Conservation (phyloP, 2,113 vertebrate species). For the Corythaixoides concolor region DNA sequence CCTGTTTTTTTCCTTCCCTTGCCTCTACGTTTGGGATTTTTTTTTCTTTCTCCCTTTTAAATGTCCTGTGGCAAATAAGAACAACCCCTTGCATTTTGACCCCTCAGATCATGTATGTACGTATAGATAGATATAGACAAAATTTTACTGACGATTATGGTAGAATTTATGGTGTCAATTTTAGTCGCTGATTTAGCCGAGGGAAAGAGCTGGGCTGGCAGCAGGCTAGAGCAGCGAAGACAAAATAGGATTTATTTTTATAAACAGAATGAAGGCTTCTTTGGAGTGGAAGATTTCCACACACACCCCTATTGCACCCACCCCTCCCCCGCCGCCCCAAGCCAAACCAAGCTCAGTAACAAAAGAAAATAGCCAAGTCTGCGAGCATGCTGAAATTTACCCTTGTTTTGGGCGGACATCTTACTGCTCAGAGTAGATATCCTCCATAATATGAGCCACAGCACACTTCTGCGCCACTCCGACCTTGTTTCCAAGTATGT, state of each 20-base stretch:
- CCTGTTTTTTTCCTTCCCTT: not conserved
- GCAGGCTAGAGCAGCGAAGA: not conserved
- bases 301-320: not conserved
- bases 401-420: slow-evolving; percentile 11
- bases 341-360: slow-evolving; percentile 17
- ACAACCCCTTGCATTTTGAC: not conserved
- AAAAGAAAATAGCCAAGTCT: slow-evolving; percentile 33
- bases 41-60: not conserved
- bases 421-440: not conserved
- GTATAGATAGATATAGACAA: not conserved
- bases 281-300: not conserved
- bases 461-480: not conserved
- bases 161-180: slow-evolving; percentile 19
- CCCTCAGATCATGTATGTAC: not conserved
- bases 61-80: not conserved
- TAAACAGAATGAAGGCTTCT: not conserved
- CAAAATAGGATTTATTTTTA: not conserved
- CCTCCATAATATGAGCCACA: not conserved
- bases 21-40: not conserved
- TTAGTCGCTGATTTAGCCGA: not conserved
- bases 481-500: not conserved
- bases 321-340: slow-evolving; percentile 34
- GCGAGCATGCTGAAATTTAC: not conserved
- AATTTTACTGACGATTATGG: slow-evolving; percentile 7
- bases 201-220: not conserved